Base-by-base conservation (phyloP, 2,888 invertebrate genomes). In the Caenorhabditis sp. region DNA sequence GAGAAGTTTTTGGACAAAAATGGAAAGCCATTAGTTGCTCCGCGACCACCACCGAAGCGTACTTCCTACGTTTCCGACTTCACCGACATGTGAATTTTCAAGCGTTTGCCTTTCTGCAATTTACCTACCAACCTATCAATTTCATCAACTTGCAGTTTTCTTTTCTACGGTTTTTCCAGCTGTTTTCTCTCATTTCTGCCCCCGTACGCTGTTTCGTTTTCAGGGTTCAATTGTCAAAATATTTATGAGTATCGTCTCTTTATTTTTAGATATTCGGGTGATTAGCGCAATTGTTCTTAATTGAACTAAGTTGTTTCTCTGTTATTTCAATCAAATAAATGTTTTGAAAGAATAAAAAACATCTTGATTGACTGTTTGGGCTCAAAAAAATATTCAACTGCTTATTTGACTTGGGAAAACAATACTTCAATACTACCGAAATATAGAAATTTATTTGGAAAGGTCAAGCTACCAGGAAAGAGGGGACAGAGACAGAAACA, bases 1-100 rank as follows among this genome's bases (percentile, higher is more conserved):
- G 81, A 81, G 8, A 76, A 76, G 28, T 65, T 81, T 8, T 32
- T 81, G 20, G 81, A 76, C n/a, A 28, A 76, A 13, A 55, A 74
- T 18, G 76, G 81, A 60, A 76, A 69, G 32, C 74, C 80, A 28
- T 61, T 79, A 9, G 60, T 79, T 50, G 53, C 53, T 28, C 70
- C 67, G 40, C 51, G 67, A 44, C 65, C 20, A 37, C 69, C 55
- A 1, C 13, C 55, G 5, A 80, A 80, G 56, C 72, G 80, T 32
- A 44, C 64, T 0, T 50, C 70, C 2, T 65, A 78, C 26, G 70
- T 56, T 2, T 53, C 72, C 2, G 80, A 80, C 26, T 68, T 71
- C 18, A 64, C 55, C 51, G 56, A 62, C 11, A 26, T 26, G 22
- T 53, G 72, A 58, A n/a, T n/a, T n/a, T 20, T 26, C 24, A n/a